Evolutionary conservation across 2,113 vertebrate species (phyloP).

Genomic region (Sciurus niger): DNA sequence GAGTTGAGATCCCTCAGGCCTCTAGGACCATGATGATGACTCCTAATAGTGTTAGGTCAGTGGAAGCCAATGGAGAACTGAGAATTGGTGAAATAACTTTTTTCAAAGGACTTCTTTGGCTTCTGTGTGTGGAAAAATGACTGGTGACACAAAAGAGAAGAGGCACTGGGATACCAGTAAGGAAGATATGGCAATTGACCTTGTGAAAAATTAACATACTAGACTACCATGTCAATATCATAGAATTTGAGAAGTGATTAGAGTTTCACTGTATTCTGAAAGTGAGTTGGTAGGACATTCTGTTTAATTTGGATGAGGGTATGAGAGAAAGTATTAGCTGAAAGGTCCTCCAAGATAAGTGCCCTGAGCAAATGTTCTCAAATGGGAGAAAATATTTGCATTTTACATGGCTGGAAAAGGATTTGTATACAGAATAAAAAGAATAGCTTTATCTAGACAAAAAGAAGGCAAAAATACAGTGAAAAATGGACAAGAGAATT

Average conservation of each 20-base stretch:
- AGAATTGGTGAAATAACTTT: neutral
- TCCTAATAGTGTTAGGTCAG: neutral
- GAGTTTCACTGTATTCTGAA: neutral
- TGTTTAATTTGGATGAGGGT: neutral
- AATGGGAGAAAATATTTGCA: neutral
- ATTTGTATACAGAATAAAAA: neutral
- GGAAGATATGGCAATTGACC: neutral
- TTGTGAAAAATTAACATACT: rapidly evolving
- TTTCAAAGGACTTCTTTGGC: neutral
- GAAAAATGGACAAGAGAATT: neutral
- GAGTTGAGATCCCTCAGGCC: no score
- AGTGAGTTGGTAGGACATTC: neutral
- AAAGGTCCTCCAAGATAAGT: neutral
- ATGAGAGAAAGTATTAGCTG: neutral
- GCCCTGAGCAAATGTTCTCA: neutral
- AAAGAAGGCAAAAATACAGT: conserved; percentile 26
- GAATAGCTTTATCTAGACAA: neutral
- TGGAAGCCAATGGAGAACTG: neutral
- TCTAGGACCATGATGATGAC: neutral
- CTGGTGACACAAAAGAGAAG: neutral
- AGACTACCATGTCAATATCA: neutral
- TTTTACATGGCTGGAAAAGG: neutral
- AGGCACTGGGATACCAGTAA: neutral
- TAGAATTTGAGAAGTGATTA: neutral
- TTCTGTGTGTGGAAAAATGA: neutral